These are phyloP conservation scores for Pseudopodoces humilis DNA, from an alignment of 2,113 vertebrate genomes.

Conservation along the genomic window DNA sequence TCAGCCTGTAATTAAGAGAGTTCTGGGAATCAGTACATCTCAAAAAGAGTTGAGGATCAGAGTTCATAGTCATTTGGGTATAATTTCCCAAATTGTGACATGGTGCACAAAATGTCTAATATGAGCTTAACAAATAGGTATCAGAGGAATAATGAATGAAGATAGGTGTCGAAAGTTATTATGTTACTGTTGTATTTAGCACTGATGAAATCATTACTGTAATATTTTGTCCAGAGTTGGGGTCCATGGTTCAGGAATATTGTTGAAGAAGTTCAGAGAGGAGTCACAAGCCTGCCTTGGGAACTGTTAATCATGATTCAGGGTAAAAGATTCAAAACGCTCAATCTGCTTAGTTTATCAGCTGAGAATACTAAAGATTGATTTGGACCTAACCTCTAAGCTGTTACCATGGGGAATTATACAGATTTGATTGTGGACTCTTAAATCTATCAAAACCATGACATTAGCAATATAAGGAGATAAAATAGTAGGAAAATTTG, in stretches of 20 bases:
- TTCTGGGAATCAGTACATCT: conserved; percentile 5
- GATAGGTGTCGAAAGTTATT: conserved; percentile 60
- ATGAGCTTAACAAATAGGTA: conserved; percentile 59
- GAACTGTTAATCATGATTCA: conserved; percentile 32
- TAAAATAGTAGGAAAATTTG: not conserved
- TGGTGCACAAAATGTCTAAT: conserved; percentile 29
- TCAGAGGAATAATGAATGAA: conserved; percentile 66
- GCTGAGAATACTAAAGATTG: conserved; percentile 24
- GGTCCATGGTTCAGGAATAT: conserved; percentile 48
- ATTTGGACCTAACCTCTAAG: conserved; percentile 33
- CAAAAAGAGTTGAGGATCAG: not conserved
- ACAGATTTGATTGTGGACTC: not conserved
- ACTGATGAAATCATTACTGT: conserved; percentile 65
- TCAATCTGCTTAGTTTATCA: conserved; percentile 38
- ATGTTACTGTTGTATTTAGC: conserved; percentile 63
- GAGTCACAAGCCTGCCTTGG: conserved; percentile 26
- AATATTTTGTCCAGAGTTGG: conserved; percentile 44
- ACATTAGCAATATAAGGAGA: not conserved
- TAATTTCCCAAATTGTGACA: conserved; percentile 42
- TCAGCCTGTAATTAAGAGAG: not conserved
- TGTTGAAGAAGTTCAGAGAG: conserved; percentile 52
- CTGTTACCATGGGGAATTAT: not conserved
- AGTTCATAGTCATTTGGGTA: conserved; percentile 8
- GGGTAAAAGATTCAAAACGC: conserved; percentile 34
- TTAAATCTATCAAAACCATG: conserved; percentile 13